Evolutionary conservation across 2,113 vertebrate genomes (phyloP).

Genomic region (Thryonomys swinderianus): DNA sequence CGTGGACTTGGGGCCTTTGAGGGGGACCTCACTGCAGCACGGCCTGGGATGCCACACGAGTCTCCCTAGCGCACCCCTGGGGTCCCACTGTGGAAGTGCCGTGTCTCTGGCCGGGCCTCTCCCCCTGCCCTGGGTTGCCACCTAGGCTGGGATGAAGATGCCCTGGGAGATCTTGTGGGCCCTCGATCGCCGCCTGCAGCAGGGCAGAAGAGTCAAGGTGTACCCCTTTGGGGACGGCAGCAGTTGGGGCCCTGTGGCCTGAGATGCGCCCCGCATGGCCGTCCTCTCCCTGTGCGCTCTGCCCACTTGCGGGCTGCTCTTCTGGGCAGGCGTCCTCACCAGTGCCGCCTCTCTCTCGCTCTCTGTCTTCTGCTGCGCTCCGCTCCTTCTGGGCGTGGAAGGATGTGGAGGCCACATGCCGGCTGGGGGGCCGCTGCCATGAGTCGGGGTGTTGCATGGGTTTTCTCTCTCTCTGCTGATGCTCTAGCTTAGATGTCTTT

Average conservation of each 20-base stretch:
- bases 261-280: background rate
- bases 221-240: background rate
- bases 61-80: background rate
- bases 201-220: slow-evolving; percentile 19
- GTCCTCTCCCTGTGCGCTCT: slow-evolving; percentile 78
- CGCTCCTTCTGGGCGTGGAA: slow-evolving; percentile 75
- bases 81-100: background rate
- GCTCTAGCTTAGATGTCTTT: slow-evolving; percentile 95
- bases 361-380: slow-evolving; percentile 85
- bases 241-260: background rate
- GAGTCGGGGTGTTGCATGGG: slow-evolving; percentile 88
- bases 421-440: slow-evolving; percentile 80
- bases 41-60: background rate
- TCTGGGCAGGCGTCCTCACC: slow-evolving; percentile 66
- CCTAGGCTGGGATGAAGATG: background rate
- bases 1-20: background rate
- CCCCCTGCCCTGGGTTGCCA: background rate
- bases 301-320: slow-evolving; percentile 60
- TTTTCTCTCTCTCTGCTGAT: slow-evolving; percentile 89
- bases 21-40: background rate
- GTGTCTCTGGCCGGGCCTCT: background rate
- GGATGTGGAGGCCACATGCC: slow-evolving; percentile 68
- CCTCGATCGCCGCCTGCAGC: background rate
- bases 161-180: background rate
- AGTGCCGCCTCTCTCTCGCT: slow-evolving; percentile 77